Percentiles rank a stretch among this genome's conserved stretches.
Evolutionary conservation across 2,113 vertebrate genomes (phyloP).

Genomic region (Dicrurus megarhynchus): DNA sequence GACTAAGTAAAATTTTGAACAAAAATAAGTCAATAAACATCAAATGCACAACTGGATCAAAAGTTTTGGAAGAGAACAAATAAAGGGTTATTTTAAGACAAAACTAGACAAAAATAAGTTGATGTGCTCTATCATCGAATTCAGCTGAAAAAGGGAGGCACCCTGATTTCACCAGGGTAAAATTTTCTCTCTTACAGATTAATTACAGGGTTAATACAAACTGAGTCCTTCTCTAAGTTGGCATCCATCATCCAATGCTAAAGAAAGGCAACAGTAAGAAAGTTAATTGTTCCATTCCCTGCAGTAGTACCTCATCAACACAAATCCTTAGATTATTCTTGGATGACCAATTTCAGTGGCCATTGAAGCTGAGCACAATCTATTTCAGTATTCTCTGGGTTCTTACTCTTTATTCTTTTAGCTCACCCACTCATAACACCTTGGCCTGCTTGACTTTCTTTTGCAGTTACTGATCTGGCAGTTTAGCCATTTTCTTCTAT

Average conservation of each 20-base stretch:
- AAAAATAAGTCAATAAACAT: background rate
- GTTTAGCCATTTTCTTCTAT: background rate
- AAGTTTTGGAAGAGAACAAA: background rate
- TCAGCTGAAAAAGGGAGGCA: background rate
- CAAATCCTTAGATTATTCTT: background rate
- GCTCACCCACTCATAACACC: background rate
- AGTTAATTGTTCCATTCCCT: background rate
- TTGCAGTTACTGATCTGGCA: background rate
- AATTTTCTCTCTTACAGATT: background rate
- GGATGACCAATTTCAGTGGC: background rate
- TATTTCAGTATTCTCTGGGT: background rate
- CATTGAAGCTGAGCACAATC: background rate
- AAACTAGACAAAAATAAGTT: background rate
- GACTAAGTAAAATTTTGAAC: background rate
- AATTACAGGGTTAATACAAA: background rate
- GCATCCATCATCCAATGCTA: background rate
- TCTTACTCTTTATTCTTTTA: background rate
- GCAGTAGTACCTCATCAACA: background rate
- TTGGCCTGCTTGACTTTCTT: background rate
- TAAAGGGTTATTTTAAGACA: background rate
- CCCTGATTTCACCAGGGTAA: background rate
- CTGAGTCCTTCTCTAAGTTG: background rate
- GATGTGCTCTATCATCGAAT: background rate
- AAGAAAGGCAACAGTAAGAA: background rate
- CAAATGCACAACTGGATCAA: background rate